phyloP scores from a whole-genome alignment of 1,140 invertebrate species.

The roundworm (Caenorhabditis elegans) region WBcel235 BX284605.5:5563001-5563500 shows the following conservation, averaged over 20 bases:
- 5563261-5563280: conserved; percentile 65
- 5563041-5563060: too few species aligned
- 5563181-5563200: neutral
- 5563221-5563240: conserved; percentile 57
- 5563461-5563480: neutral
- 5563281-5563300: conserved; percentile 55
- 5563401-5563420: conserved; percentile 46
- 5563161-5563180: neutral
- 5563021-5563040: too few species aligned
- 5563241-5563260: conserved; percentile 59
- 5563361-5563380: conserved; percentile 60
- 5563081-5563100: too few species aligned
- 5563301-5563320: conserved; percentile 58
- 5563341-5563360: conserved; percentile 63
- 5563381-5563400: conserved; percentile 54
- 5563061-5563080: too few species aligned
- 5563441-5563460: conserved; percentile 52
- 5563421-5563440: conserved; percentile 54
- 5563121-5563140: too few species aligned
- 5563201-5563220: neutral
- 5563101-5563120: too few species aligned
- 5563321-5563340: conserved; percentile 66
- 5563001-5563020: too few species aligned
- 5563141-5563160: too few species aligned
- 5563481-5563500: too few species aligned